These are phyloP conservation scores for Ciconia maguari DNA, from an alignment of 2,113 vertebrate species.

Conservation along the genomic window DNA sequence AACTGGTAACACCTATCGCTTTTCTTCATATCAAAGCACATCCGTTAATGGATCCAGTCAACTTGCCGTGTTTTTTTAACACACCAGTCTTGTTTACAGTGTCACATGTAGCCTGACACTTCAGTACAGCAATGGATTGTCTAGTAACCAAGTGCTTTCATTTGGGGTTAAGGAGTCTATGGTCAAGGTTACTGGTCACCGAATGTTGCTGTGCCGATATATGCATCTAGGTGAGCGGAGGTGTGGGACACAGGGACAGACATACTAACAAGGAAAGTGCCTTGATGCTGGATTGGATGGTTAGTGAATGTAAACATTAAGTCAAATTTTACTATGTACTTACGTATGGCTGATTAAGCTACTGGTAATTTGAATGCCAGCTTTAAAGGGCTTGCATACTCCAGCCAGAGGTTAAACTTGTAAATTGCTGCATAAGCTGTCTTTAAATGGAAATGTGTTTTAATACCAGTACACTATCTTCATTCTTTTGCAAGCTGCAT, in stretches of 20 bases:
- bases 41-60: background rate
- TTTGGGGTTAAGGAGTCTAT: background rate
- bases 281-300: slow-evolving; percentile 38
- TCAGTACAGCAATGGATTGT: background rate
- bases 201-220: background rate
- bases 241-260: background rate
- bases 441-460: slow-evolving; percentile 12
- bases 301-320: slow-evolving; percentile 46
- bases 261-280: slow-evolving; percentile 23
- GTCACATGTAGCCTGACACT: background rate
- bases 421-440: slow-evolving; percentile 37
- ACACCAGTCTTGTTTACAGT: background rate
- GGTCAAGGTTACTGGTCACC: background rate
- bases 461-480: slow-evolving; percentile 19
- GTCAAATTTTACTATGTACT: slow-evolving; percentile 6
- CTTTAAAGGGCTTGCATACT: slow-evolving; percentile 29
- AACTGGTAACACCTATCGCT: background rate
- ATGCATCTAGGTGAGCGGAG: background rate
- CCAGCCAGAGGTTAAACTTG: background rate
- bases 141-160: background rate
- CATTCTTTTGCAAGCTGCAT: slow-evolving; percentile 50
- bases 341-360: slow-evolving; percentile 7
- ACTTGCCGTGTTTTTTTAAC: background rate
- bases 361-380: slow-evolving; percentile 11
- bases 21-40: slow-evolving; percentile 2